A percentile compares a stretch with the other conserved stretches of the same genome.
These are phyloP conservation scores for Plecotus auritus DNA, from an alignment of 2,113 vertebrate species.

Conservation along the genomic window DNA sequence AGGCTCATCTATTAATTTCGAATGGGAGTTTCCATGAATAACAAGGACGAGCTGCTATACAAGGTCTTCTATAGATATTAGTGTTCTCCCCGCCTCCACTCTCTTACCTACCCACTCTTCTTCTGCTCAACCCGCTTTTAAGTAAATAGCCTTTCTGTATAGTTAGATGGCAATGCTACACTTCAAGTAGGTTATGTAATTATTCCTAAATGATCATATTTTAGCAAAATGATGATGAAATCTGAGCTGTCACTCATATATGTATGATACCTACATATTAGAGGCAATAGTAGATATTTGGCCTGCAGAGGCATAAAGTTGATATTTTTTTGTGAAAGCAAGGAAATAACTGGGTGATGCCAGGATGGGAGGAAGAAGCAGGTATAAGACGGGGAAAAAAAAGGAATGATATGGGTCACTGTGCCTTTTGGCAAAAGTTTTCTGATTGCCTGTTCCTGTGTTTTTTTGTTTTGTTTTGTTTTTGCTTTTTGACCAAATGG, in stretches of 20 bases:
- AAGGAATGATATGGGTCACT: neutral
- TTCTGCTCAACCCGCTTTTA: neutral
- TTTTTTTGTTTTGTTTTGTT: neutral
- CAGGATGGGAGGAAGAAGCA: neutral
- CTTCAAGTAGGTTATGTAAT: neutral
- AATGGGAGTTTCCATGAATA: neutral
- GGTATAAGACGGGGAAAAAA: neutral
- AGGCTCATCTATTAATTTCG: neutral
- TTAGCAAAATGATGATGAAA: conserved; percentile 34
- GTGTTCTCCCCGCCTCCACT: neutral
- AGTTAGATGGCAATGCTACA: neutral
- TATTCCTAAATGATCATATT: conserved; percentile 39
- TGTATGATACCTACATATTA: neutral
- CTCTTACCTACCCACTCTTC: neutral
- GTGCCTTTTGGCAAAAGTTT: neutral
- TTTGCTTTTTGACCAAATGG: neutral
- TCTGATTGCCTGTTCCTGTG: neutral
- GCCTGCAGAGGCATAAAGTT: neutral
- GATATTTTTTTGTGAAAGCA: neutral
- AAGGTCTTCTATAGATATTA: neutral
- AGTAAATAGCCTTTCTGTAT: neutral
- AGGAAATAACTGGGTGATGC: neutral
- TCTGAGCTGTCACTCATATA: neutral
- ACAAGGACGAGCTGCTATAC: neutral
- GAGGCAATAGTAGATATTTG: neutral